phyloP scores from a whole-genome alignment of 2,113 vertebrate species.

The Ia io region DNA sequence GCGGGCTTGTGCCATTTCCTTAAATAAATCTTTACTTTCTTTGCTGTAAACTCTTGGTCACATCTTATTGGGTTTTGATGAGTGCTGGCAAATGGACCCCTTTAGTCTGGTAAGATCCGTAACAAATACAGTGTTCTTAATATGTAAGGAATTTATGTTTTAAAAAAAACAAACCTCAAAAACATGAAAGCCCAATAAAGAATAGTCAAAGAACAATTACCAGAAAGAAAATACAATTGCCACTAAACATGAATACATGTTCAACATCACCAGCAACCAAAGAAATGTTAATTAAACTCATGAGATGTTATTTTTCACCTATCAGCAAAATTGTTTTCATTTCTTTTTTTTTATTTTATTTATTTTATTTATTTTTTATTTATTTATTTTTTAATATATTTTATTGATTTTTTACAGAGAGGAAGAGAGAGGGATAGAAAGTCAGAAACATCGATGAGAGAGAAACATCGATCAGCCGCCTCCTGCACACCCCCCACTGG shows the following conservation, averaged over 20 bases:
- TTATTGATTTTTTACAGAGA: too few relatives aligned
- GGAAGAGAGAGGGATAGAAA: too few relatives aligned
- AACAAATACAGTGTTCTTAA: background rate
- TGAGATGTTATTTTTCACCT: background rate
- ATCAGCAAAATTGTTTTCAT: background rate
- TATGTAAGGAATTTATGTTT: background rate
- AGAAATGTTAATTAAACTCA: constrained; percentile 5
- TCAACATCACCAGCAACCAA: background rate
- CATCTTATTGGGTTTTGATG: background rate
- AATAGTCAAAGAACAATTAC: background rate
- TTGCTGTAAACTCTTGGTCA: background rate
- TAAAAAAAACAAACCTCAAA: background rate
- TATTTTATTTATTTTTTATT: too few relatives aligned
- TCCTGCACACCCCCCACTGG: too few relatives aligned
- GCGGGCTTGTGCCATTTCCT: background rate
- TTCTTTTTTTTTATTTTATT: too few relatives aligned
- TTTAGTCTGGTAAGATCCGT: background rate
- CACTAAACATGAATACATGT: background rate
- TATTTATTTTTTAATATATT: too few relatives aligned
- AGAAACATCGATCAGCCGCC: too few relatives aligned
- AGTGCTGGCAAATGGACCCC: background rate
- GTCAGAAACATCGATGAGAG: too few relatives aligned
- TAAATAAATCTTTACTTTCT: background rate
- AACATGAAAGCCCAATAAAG: background rate
- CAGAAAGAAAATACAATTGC: background rate